Conservation (phyloP, 1,140 invertebrate genomes). For the Galendromus occidentalis region DNA sequence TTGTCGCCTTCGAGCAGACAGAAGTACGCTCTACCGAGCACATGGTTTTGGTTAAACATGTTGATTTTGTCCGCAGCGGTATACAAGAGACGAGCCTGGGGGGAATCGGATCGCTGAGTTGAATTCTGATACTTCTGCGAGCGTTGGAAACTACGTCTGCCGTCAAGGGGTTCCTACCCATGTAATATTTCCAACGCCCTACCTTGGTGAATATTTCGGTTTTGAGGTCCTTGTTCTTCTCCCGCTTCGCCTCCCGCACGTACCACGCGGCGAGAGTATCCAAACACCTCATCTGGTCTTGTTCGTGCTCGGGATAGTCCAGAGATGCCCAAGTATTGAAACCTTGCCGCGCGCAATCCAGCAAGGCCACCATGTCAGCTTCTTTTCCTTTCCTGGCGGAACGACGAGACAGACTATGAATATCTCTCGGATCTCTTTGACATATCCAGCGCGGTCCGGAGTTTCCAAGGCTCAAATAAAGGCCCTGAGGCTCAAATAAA, state of each 20-base stretch:
- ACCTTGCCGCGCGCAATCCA: conserved; percentile 64
- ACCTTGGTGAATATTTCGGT: conserved; percentile 74
- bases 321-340: conserved; percentile 40
- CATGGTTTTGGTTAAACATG: conserved; percentile 70
- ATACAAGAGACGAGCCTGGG: conserved; percentile 71
- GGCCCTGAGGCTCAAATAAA: too few relatives aligned
- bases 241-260: conserved; percentile 83
- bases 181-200: too few relatives aligned
- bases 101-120: not conserved
- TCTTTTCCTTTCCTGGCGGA: conserved; percentile 74
- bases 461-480: too few relatives aligned
- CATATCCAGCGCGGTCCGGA: too few relatives aligned
- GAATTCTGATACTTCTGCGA: too few relatives aligned
- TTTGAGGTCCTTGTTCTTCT: conserved; percentile 88
- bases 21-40: conserved; percentile 90
- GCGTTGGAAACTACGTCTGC: too few relatives aligned
- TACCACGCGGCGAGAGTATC: conserved; percentile 95
- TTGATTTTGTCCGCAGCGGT: conserved; percentile 98
- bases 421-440: too few relatives aligned
- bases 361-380: conserved; percentile 76
- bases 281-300: conserved; percentile 84
- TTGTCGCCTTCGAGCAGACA: conserved; percentile 95
- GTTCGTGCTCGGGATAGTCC: conserved; percentile 76
- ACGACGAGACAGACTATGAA: too few relatives aligned
- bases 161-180: too few relatives aligned